A percentile compares a stretch with the other conserved stretches of the same genome.
Evolutionary conservation across 2,888 invertebrate species (phyloP).

Genomic region (Standfussiana lucernea): DNA sequence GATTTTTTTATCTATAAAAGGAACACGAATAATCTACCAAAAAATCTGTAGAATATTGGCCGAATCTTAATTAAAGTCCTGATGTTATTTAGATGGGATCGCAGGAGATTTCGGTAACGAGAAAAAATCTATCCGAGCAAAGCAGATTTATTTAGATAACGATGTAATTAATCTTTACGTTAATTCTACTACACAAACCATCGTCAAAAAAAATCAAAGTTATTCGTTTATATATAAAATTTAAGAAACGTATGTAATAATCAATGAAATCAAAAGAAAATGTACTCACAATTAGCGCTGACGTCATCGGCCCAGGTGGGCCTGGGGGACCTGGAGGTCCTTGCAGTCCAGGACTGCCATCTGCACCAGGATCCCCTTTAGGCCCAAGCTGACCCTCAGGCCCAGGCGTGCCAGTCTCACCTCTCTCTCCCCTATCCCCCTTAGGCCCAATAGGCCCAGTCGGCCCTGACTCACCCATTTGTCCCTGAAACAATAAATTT

Average conservation of each 20-base stretch:
- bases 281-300: slow-evolving; percentile 79
- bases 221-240: neutral
- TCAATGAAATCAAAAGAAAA: neutral
- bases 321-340: slow-evolving; percentile 94
- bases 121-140: slow-evolving; percentile 5
- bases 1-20: neutral
- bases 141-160: slow-evolving; percentile 37
- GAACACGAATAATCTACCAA: neutral
- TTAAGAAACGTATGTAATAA: neutral
- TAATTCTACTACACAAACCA: slow-evolving; percentile 14
- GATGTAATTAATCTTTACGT: slow-evolving; percentile 36
- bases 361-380: slow-evolving; percentile 94
- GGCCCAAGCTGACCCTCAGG: slow-evolving; percentile 94
- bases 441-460: slow-evolving; percentile 91
- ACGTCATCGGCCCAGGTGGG: slow-evolving; percentile 83
- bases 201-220: slow-evolving; percentile 14
- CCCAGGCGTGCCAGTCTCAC: slow-evolving; percentile 91
- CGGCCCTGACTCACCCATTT: slow-evolving; percentile 93
- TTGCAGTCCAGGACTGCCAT: slow-evolving; percentile 92
- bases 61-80: slow-evolving; percentile 3
- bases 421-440: slow-evolving; percentile 94
- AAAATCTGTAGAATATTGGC: neutral
- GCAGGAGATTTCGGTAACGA: neutral
- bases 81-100: slow-evolving; percentile 2
- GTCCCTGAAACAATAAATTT: slow-evolving; percentile 86